A percentile compares a stretch with the other conserved stretches of the same genome.
phyloP scores from a whole-genome alignment of 2,797 vertebrate species.

The Austrolebias charrua region DNA sequence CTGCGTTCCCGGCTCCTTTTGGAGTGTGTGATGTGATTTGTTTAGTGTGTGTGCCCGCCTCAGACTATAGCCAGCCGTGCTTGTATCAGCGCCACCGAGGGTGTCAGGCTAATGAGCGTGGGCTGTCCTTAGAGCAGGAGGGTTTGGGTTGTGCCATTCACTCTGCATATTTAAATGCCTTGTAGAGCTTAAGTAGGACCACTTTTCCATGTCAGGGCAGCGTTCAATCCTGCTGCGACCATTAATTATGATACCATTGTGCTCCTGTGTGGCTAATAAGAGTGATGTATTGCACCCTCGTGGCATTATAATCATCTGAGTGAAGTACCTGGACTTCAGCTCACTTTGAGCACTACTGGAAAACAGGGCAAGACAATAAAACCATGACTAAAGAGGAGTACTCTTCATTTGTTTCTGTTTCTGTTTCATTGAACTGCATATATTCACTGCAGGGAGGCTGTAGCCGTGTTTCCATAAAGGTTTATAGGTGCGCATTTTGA shows the following conservation, averaged over 20 bases:
- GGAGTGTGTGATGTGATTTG: slow-evolving; percentile 33
- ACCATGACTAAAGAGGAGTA: slow-evolving; percentile 41
- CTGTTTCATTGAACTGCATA: slow-evolving; percentile 34
- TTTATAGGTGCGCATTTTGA: too few species aligned
- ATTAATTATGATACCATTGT: slow-evolving; percentile 87
- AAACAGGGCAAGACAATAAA: slow-evolving; percentile 29
- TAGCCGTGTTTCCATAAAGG: too few species aligned
- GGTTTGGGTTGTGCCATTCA: slow-evolving; percentile 78
- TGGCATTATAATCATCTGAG: slow-evolving; percentile 80
- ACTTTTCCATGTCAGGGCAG: slow-evolving; percentile 82
- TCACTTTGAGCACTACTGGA: slow-evolving; percentile 61
- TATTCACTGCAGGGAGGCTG: slow-evolving; percentile 65
- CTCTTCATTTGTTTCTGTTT: slow-evolving; percentile 36
- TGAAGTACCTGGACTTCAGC: slow-evolving; percentile 76
- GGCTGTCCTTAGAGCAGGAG: slow-evolving; percentile 77
- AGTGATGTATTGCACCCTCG: slow-evolving; percentile 82
- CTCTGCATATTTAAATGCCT: slow-evolving; percentile 81
- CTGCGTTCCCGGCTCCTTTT: slow-evolving; percentile 18
- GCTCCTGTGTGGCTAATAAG: slow-evolving; percentile 83
- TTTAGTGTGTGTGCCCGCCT: slow-evolving; percentile 24
- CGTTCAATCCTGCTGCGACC: slow-evolving; percentile 82
- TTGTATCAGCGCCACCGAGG: slow-evolving; percentile 68
- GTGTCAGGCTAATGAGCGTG: slow-evolving; percentile 73
- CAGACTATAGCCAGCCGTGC: slow-evolving; percentile 46
- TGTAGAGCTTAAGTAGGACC: slow-evolving; percentile 82